Conservation (phyloP, 92 coral and sea anemone species). For the Pocillopora meandrina region DNA sequence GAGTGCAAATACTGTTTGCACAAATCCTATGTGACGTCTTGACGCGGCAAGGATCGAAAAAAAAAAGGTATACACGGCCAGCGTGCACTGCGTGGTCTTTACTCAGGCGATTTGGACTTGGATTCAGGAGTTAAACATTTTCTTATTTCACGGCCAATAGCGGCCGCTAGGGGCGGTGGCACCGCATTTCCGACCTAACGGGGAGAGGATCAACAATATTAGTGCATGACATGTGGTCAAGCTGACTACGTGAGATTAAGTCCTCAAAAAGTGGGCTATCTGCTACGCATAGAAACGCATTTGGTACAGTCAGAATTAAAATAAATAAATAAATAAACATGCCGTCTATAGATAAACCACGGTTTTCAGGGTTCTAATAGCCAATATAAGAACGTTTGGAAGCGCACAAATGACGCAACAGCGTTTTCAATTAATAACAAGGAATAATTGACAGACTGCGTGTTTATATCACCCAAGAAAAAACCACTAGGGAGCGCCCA, state of each 20-base stretch:
- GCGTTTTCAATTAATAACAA: no score
- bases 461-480: no score
- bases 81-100: slow-evolving; percentile 7
- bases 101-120: neutral
- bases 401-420: no score
- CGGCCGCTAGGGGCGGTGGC: slow-evolving; percentile 94
- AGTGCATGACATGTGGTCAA: neutral
- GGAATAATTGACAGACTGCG: no score
- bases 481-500: no score
- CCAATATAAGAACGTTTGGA: no score
- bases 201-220: neutral
- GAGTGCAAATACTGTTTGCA: neutral
- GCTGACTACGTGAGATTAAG: neutral
- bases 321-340: no score
- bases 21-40: neutral
- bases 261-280: no score
- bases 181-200: slow-evolving; percentile 92
- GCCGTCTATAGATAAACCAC: no score
- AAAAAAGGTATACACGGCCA: slow-evolving; percentile 2
- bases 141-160: slow-evolving; percentile 91
- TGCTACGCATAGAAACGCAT: no score
- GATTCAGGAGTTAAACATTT: slow-evolving; percentile 54
- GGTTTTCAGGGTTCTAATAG: no score
- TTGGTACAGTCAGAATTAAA: no score
- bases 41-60: neutral